Base-by-base conservation (phyloP, 2,113 vertebrate species). In the Aplodontia rufa region DNA sequence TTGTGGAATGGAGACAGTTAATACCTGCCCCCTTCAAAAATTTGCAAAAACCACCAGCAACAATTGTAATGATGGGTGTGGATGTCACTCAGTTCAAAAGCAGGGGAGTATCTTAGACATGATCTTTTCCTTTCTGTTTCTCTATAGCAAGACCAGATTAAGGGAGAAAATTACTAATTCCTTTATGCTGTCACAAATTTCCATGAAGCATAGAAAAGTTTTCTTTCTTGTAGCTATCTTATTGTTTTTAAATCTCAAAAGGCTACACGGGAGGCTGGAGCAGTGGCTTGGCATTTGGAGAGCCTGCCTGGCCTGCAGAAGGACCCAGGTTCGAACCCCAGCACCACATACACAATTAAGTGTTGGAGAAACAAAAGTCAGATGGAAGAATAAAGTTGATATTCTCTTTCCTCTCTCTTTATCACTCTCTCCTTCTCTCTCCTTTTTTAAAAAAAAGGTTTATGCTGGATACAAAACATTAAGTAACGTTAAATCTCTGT, bases 151-250 rank as follows among this genome's bases (percentile, higher is more conserved):
- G 37, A 62, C 9, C 17, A 74, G 37, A 92, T 30, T 35, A 72
- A 72, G 42, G 1, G 28, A 66, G 2, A 13, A 47, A 89, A 53
- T 87, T 10, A 74, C 90, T 6, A 79, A 58, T 87, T 62, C 40
- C 14, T 87, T 71, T 93, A 51, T 75, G 79, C 84, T 88, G 66
- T 82, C 90, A 90, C 45, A 85, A 93, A 71, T 74, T 90, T 60
- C 11, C 24, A 71, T 35, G 22, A 95, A 76, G 76, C 17, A 74
- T 3, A 60, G 35, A 76, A 69, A 9, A 0, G 78, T 81, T 92
- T 79, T 47, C 40, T 95, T 88, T 86, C 60, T 58, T 28, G 4
- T 9, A 85, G 47, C 78, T 87, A 64, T 80, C 66, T 80, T 66
- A 47, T 30, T 92, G n/a, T n/a, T 60, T 60, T 60, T 60, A 60